These are phyloP conservation scores for Drosophila arizonae DNA, from an alignment of 1,140 invertebrate species.

Conservation along the genomic window DNA sequence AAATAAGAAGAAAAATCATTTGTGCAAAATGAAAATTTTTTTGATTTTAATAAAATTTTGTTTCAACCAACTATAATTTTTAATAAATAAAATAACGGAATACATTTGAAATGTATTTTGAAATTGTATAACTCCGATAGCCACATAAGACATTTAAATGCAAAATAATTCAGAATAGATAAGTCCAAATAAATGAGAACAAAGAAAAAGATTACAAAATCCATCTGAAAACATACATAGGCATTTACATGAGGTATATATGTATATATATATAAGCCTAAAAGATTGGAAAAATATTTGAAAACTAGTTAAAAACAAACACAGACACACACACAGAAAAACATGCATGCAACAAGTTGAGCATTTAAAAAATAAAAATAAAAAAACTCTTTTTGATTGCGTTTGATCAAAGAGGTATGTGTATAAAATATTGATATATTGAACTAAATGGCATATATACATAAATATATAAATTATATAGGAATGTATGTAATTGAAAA, in stretches of 20 bases:
- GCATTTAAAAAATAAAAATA: slow-evolving; percentile 64
- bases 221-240: slow-evolving; percentile 42
- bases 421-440: slow-evolving; percentile 64
- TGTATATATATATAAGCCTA: slow-evolving; percentile 37
- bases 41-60: background rate
- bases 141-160: slow-evolving; percentile 38
- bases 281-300: slow-evolving; percentile 41
- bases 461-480: slow-evolving; percentile 44
- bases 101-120: slow-evolving; percentile 75
- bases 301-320: slow-evolving; percentile 51
- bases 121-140: slow-evolving; percentile 24
- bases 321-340: slow-evolving; percentile 36
- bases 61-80: background rate
- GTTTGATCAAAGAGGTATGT: slow-evolving; percentile 75
- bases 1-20: slow-evolving; percentile 5
- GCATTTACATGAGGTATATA: slow-evolving; percentile 68
- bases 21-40: background rate
- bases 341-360: slow-evolving; percentile 70
- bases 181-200: slow-evolving; percentile 54
- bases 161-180: slow-evolving; percentile 38
- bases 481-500: slow-evolving; percentile 50
- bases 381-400: slow-evolving; percentile 72
- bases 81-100: slow-evolving; percentile 15
- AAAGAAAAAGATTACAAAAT: slow-evolving; percentile 14
- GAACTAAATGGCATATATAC: slow-evolving; percentile 55